Percentiles rank a stretch among this genome's conserved stretches.
These are phyloP conservation scores for Batillaria attramentaria DNA, from an alignment of 1,140 invertebrate species.

Conservation along the genomic window DNA sequence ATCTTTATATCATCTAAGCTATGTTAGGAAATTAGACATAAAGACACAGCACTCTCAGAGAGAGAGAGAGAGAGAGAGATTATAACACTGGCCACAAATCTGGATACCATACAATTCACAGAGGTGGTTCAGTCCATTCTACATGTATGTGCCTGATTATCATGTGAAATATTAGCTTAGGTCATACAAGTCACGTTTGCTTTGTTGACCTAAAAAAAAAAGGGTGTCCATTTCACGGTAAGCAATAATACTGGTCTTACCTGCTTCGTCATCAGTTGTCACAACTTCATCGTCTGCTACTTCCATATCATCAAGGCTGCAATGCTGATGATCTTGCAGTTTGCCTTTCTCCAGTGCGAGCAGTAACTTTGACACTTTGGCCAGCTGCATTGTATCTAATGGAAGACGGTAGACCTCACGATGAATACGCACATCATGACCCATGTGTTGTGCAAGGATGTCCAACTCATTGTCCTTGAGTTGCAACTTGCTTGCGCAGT, in stretches of 20 bases:
- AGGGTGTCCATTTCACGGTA: too few species aligned
- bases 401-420: conserved; percentile 51
- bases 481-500: conserved; percentile 48
- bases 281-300: neutral
- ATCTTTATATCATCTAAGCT: too few species aligned
- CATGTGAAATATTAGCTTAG: too few species aligned
- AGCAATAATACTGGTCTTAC: neutral
- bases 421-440: conserved; percentile 54
- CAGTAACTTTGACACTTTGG: conserved; percentile 50
- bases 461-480: conserved; percentile 45
- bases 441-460: conserved; percentile 48
- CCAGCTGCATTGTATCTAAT: conserved; percentile 46
- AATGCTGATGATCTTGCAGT: neutral
- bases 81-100: too few species aligned
- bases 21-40: too few species aligned
- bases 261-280: neutral
- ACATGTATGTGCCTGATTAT: too few species aligned
- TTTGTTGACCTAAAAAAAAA: too few species aligned
- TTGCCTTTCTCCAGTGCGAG: conserved; percentile 28
- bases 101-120: too few species aligned
- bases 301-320: conserved; percentile 8
- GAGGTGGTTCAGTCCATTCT: too few species aligned
- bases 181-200: too few species aligned
- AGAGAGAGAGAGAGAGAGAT: too few species aligned
- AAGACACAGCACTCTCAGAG: too few species aligned